phyloP scores from a whole-genome alignment of 2,888 invertebrate genomes.

The Tipula confusa region DNA sequence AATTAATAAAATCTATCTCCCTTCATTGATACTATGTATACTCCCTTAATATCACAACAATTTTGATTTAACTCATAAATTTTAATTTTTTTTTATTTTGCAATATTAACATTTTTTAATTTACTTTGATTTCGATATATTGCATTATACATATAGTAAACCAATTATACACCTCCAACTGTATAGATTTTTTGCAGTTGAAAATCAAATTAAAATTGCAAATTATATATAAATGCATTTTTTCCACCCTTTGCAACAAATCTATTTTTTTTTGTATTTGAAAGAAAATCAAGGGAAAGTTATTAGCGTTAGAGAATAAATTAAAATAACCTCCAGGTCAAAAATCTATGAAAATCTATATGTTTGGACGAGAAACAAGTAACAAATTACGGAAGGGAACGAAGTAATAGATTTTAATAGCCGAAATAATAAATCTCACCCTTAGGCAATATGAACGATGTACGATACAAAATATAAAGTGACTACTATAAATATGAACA shows the following conservation, averaged over 20 bases:
- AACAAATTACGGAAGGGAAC: background rate
- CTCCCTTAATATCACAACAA: too few relatives aligned
- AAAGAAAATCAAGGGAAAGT: background rate
- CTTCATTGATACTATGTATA: too few relatives aligned
- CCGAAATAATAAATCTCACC: background rate
- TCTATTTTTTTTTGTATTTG: background rate
- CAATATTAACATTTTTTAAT: conserved; percentile 3
- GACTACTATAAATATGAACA: too few relatives aligned
- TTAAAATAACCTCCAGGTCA: background rate
- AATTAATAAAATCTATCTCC: background rate
- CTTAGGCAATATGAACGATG: too few relatives aligned
- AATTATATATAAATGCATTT: background rate
- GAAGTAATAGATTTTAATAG: background rate
- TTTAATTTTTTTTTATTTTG: conserved; percentile 3
- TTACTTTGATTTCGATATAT: conserved; percentile 14
- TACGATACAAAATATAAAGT: too few relatives aligned
- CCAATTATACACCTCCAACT: conserved; percentile 7
- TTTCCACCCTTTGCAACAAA: background rate
- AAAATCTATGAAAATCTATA: background rate
- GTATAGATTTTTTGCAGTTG: background rate
- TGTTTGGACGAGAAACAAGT: background rate
- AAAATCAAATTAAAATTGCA: conserved; percentile 17
- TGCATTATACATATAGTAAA: background rate
- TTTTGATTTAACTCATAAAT: background rate
- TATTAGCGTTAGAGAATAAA: background rate